Evolutionary conservation across 2,113 vertebrate species (phyloP).

Genomic region (Stegostoma tigrinum): DNA sequence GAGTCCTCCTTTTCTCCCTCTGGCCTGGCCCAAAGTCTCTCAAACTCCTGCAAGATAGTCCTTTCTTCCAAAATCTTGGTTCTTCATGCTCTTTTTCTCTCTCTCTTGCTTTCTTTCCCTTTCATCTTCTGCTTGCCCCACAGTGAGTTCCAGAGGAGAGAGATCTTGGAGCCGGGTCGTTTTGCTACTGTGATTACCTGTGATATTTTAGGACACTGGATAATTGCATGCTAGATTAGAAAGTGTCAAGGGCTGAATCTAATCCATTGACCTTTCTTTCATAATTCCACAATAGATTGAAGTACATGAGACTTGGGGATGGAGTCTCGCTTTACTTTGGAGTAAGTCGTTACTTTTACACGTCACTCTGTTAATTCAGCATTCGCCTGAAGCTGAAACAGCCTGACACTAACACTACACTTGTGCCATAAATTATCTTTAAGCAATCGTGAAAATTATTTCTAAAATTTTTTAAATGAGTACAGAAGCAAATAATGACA

Average conservation of each 20-base stretch:
- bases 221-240: not conserved
- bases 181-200: not conserved
- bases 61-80: no score
- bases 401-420: not conserved
- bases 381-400: not conserved
- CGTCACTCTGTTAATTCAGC: not conserved
- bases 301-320: not conserved
- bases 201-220: not conserved
- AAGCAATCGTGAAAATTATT: not conserved
- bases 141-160: not conserved
- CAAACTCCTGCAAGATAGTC: no score
- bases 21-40: not conserved
- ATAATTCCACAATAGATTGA: not conserved
- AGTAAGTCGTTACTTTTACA: not conserved
- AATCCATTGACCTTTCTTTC: not conserved
- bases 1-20: not conserved
- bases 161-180: not conserved
- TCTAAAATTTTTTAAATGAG: not conserved
- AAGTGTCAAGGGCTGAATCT: not conserved
- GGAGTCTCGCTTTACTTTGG: not conserved
- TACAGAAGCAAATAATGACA: not conserved
- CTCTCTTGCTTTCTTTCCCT: no score
- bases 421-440: not conserved
- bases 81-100: no score
- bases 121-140: not conserved